phyloP scores from a whole-genome alignment of 2,888 invertebrate genomes.

The Papilio elwesi region DNA sequence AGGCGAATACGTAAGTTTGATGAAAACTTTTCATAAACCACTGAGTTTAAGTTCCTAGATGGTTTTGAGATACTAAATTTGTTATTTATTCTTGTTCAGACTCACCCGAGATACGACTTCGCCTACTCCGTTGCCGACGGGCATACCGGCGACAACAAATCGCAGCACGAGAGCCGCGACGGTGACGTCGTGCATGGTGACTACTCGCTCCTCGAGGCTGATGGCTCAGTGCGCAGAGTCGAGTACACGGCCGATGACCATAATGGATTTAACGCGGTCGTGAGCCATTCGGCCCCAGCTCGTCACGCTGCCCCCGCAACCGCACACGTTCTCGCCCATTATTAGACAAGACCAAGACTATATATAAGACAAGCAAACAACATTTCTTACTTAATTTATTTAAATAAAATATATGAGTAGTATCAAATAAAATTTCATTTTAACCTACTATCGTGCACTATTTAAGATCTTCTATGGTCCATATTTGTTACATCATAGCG shows the following conservation, averaged over 20 bases:
- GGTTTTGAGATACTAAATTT: not conserved
- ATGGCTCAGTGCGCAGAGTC: conserved; percentile 81
- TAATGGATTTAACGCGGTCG: conserved; percentile 78
- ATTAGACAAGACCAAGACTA: conserved; percentile 46
- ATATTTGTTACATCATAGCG: no score
- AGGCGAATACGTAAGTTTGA: conserved; percentile 63
- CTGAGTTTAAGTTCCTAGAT: no score
- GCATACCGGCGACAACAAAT: no score
- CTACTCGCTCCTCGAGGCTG: conserved; percentile 75
- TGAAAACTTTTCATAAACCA: not conserved
- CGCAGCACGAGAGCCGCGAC: conserved; percentile 52
- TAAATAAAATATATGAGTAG: not conserved
- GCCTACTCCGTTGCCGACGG: no score
- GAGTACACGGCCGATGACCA: conserved; percentile 83
- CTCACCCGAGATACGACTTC: conserved; percentile 80
- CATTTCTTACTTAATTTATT: not conserved
- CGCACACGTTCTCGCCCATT: conserved; percentile 58
- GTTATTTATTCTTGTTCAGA: conserved; percentile 56
- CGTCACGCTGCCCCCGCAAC: conserved; percentile 55
- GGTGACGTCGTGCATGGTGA: conserved; percentile 86
- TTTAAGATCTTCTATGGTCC: no score
- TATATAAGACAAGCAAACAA: no score
- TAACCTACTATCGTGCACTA: not conserved
- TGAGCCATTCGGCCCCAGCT: conserved; percentile 69
- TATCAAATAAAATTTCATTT: not conserved